Evolutionary conservation across 2,113 vertebrate species (phyloP), one percentile per base, ranked within the genome.

Genomic region (Tamias sibiricus): DNA sequence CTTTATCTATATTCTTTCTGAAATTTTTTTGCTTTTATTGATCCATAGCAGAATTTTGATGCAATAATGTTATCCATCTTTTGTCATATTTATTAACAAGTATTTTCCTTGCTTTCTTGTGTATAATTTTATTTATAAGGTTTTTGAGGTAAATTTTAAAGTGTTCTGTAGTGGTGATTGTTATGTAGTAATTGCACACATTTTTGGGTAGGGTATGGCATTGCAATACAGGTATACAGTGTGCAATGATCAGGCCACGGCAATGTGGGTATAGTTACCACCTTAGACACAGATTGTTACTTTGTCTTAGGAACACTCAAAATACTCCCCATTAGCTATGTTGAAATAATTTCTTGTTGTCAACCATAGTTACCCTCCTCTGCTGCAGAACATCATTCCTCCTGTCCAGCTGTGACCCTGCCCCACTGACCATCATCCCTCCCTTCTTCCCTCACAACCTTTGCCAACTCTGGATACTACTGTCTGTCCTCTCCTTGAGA

Each of bases 21-120:
- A 64, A 47, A 30, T 16, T 91, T 66, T 86, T 35, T 37, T n/a
- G 77, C 40, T 52, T 68, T 69, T 68, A 30, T 74, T 89, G 49
- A 14, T 77, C 85, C 5, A 20, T 76, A 47, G 84, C 28, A 84
- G 35, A 85, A 77, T 82, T 88, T 91, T 94, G 54, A 74, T 84
- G 4, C 13, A 62, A 24, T 87, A 44, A 28, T 82, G 11, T 54
- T 54, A 47, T 13, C 54, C 26, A 24, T 12, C 8, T 86, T 24
- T 89, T 76, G 37, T 68, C 72, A 28, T 49, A 35, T 85, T 75
- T n/a, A 44, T 26, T 92, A 90, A 20, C 13, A 57, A 64, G 28
- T 52, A 7, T 90, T 74, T 92, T 80, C 66, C 19, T 86, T 28
- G 72, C 87, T 90, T 57, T 57, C 16, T 86, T 87, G 19, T 40